Conservation (phyloP, 2,888 invertebrate genomes). For the Scaptomyza tumidula region DNA sequence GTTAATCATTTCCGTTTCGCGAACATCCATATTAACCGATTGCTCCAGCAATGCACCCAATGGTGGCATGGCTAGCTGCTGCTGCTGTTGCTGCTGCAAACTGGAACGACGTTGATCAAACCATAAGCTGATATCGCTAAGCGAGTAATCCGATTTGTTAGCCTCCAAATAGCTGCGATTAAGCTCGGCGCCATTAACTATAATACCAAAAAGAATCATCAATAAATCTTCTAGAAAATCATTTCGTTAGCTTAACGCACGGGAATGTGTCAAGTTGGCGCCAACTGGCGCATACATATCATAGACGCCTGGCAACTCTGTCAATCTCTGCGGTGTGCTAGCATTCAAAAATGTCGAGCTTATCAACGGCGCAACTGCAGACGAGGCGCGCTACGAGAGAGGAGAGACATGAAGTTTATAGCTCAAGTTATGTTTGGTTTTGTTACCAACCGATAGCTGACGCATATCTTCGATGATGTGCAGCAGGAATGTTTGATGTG, state of each 20-base stretch:
- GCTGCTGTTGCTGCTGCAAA: conserved; percentile 21
- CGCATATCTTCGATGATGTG: conserved; percentile 83
- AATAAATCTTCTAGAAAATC: too few relatives aligned
- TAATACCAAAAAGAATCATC: too few relatives aligned
- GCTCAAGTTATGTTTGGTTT: neutral
- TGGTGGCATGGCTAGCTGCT: conserved; percentile 24
- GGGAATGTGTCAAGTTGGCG: conserved; percentile 73
- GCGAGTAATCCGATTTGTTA: conserved; percentile 83
- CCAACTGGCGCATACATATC: conserved; percentile 58
- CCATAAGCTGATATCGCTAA: conserved; percentile 83
- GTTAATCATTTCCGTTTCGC: conserved; percentile 83
- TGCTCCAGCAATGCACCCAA: conserved; percentile 61
- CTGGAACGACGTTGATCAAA: conserved; percentile 78
- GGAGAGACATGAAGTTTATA: neutral
- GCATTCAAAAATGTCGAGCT: conserved; percentile 75
- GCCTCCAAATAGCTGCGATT: conserved; percentile 84
- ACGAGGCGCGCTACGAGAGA: conserved; percentile 39
- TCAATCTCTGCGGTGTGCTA: conserved; percentile 82
- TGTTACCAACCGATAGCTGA: conserved; percentile 74
- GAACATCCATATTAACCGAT: conserved; percentile 53
- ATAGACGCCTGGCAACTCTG: too few relatives aligned
- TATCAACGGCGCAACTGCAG: conserved; percentile 57
- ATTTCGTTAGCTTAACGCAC: conserved; percentile 22
- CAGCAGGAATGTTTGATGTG: conserved; percentile 80
- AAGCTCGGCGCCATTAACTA: conserved; percentile 83